These are phyloP conservation scores for Mormyrus hasselquistii DNA, from an alignment of 2,797 vertebrate species.

Conservation along the genomic window DNA sequence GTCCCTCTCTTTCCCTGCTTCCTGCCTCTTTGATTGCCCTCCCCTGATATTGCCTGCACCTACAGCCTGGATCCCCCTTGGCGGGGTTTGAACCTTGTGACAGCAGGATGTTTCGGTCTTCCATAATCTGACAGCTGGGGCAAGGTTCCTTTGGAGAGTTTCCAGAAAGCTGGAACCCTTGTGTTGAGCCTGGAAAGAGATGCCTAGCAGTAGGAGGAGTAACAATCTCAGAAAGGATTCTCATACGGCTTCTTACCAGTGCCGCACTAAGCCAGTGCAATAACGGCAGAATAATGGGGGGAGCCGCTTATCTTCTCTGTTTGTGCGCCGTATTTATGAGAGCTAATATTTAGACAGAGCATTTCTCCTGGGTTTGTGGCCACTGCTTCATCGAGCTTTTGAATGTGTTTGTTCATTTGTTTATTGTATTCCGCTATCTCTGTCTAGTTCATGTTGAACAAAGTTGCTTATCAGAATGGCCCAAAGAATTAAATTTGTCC, in stretches of 20 bases:
- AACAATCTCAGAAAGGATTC: not conserved
- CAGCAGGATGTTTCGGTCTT: not conserved
- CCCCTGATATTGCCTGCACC: not conserved
- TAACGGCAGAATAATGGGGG: conserved; percentile 11
- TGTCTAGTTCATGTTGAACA: not conserved
- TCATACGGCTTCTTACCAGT: not conserved
- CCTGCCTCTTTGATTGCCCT: not conserved
- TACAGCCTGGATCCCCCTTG: not conserved
- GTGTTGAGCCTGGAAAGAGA: not conserved
- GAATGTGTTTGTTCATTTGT: conserved; percentile 14
- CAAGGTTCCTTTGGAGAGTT: not conserved
- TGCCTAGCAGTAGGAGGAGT: not conserved
- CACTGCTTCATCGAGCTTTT: not conserved
- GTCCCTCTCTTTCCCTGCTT: not conserved
- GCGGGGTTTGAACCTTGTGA: not conserved
- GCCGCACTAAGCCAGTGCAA: not conserved
- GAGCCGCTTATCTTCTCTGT: conserved; percentile 16
- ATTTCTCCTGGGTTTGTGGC: not conserved
- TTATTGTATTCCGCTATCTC: conserved; percentile 19
- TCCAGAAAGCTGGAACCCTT: not conserved
- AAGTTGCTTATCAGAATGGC: conserved; percentile 12
- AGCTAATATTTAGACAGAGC: conserved; percentile 16
- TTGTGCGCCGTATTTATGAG: conserved; percentile 1
- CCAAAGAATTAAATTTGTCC: conserved; percentile 9
- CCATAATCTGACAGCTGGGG: not conserved